Percentiles rank a stretch among this genome's conserved stretches.
phyloP scores from a whole-genome alignment of 2,797 vertebrate species.

The Myotis daubentonii region DNA sequence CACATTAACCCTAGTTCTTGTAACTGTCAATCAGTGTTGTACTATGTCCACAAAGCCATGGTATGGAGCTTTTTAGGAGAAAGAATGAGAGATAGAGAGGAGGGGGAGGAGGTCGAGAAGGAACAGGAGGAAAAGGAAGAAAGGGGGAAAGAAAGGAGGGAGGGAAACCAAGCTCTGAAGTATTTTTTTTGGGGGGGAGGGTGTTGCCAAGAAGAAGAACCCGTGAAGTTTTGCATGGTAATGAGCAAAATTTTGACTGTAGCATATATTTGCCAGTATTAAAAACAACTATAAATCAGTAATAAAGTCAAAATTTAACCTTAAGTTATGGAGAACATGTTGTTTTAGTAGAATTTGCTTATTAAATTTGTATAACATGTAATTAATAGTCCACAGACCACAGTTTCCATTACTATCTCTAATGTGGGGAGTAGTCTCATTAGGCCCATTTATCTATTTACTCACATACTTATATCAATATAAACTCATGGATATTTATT shows the following conservation, averaged over 20 bases:
- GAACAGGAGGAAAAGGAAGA: background rate
- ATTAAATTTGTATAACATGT: conserved; percentile 68
- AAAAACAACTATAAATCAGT: conserved; percentile 54
- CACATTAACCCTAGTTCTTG: background rate
- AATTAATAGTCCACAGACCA: conserved; percentile 52
- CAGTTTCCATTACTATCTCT: conserved; percentile 8
- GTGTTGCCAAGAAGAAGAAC: background rate
- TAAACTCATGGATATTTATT: background rate
- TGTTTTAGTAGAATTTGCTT: conserved; percentile 44
- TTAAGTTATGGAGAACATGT: conserved; percentile 48
- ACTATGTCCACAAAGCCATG: background rate
- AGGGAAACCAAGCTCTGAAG: background rate
- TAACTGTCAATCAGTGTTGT: background rate
- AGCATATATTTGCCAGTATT: conserved; percentile 5
- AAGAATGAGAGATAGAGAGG: background rate
- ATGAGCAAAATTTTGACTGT: conserved; percentile 52
- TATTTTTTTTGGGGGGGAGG: background rate
- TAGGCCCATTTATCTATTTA: background rate
- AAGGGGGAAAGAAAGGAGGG: background rate
- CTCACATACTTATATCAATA: background rate
- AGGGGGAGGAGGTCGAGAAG: no score
- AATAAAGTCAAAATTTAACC: conserved; percentile 57
- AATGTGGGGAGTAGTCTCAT: background rate
- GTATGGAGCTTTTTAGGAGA: background rate
- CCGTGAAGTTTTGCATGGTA: conserved; percentile 40